Base-by-base conservation (phyloP, 2,888 invertebrate species). In the Sisyra nigra region DNA sequence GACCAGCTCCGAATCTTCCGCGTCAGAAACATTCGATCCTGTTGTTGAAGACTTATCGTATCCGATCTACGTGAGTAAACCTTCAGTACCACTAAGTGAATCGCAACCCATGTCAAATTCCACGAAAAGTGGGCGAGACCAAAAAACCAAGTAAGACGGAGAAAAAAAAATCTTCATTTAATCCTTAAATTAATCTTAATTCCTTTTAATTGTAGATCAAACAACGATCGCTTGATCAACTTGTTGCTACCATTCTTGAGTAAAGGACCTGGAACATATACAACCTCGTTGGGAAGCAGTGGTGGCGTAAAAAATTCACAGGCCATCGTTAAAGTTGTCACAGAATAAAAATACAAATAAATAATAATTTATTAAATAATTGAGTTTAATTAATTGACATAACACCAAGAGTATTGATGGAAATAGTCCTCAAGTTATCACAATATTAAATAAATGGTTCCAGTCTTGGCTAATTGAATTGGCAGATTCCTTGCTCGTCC, bases 401-500 rank as follows among this genome's bases (percentile, higher is more conserved):
- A 24, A 24, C 24, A 24, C 24, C 24, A 24, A 7, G 7, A 24
- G 24, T 5, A n/a, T n/a, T n/a, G n/a, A 24, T 24, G 24, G 7
- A 24, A 24, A 3, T 24, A 5, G 24, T 24, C 24, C 7, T 24
- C 24, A 24, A 24, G 24, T 24, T 24, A 24, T 24, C 24, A 24
- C 24, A 24, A 24, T 24, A 24, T 5, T 5, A 24, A 24, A 7
- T 24, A 3, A 5, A 24, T 24, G 5, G 7, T 5, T 24, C 7
- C 7, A 24, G 7, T 24, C 3, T 5, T 5, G 24, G 3, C 24
- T 24, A 24, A 24, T 51, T 44, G 51, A 61, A 55, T 50, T 65
- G 65, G 54, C 75, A 77, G 35, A 80, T 67, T 7, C 82, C 80
- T 45, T 70, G 68, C n/a, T 71, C 67, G 55, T 84, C 79, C 29